A percentile compares a stretch with the other conserved stretches of the same genome.
Evolutionary conservation across 2,888 invertebrate genomes (phyloP).

Genomic region (Papilio gigon): DNA sequence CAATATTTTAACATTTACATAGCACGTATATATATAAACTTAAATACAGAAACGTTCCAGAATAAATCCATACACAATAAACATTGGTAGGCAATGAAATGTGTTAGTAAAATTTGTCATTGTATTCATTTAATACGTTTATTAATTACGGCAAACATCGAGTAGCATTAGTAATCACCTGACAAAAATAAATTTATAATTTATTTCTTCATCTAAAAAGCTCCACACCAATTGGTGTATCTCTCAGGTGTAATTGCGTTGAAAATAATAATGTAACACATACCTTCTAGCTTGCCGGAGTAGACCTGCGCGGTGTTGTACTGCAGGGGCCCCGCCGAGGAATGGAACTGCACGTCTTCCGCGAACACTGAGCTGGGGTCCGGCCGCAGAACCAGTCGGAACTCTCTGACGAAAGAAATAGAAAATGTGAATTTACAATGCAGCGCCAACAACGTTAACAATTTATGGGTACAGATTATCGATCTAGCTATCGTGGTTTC

Average conservation of each 20-base stretch:
- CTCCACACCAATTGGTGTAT: background rate
- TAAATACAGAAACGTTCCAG: too few species aligned
- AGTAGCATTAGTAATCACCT: too few species aligned
- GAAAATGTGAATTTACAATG: background rate
- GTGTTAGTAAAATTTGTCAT: background rate
- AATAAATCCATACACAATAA: too few species aligned
- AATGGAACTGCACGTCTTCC: constrained; percentile 89
- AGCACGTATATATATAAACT: too few species aligned
- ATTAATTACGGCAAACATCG: background rate
- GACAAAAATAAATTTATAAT: too few species aligned
- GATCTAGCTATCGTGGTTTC: too few species aligned
- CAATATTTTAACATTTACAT: background rate
- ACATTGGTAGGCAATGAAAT: too few species aligned
- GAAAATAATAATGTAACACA: background rate
- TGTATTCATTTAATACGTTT: too few species aligned
- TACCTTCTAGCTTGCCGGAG: constrained; percentile 90
- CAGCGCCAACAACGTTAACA: too few species aligned
- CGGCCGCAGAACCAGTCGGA: constrained; percentile 87
- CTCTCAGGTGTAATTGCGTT: background rate
- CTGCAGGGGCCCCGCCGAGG: constrained; percentile 85
- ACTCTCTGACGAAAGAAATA: constrained; percentile 84
- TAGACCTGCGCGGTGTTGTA: constrained; percentile 89
- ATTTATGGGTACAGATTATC: too few species aligned
- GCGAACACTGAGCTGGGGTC: constrained; percentile 88
- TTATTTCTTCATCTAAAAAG: background rate